A percentile compares a stretch with the other conserved stretches of the same genome.
Evolutionary conservation across 2,888 invertebrate species (phyloP).

Genomic region (Dione juno): DNA sequence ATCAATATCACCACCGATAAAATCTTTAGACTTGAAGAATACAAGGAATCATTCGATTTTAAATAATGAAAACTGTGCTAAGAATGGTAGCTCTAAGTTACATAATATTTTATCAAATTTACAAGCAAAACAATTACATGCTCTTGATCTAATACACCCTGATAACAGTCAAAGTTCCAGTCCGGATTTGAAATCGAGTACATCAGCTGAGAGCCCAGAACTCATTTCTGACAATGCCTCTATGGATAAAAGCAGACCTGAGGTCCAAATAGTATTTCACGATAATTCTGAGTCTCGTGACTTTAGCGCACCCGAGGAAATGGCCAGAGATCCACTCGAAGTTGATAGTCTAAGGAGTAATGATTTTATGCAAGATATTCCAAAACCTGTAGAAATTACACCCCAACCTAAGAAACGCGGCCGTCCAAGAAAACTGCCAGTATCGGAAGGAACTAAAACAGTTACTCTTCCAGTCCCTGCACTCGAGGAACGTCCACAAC

Average conservation of each 20-base stretch:
- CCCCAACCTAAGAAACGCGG: conserved; percentile 79
- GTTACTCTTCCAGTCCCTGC: conserved; percentile 66
- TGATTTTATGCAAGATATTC: conserved; percentile 53
- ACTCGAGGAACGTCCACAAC: conserved; percentile 76
- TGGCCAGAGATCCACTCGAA: conserved; percentile 77
- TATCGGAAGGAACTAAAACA: conserved; percentile 67
- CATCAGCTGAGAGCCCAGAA: conserved; percentile 66
- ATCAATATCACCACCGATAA: conserved; percentile 59
- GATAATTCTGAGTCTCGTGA: conserved; percentile 77
- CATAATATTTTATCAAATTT: conserved; percentile 77
- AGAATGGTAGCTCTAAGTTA: conserved; percentile 81
- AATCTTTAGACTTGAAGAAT: conserved; percentile 61
- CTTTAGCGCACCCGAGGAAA: conserved; percentile 64
- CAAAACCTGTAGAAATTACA: conserved; percentile 63
- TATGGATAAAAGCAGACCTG: conserved; percentile 63
- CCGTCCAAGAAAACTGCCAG: conserved; percentile 73
- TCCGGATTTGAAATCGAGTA: conserved; percentile 66
- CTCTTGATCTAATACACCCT: conserved; percentile 61
- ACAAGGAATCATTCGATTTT: conserved; percentile 67
- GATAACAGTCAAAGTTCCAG: conserved; percentile 60
- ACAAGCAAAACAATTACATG: conserved; percentile 73
- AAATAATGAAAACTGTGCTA: conserved; percentile 77
- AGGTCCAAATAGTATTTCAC: conserved; percentile 73
- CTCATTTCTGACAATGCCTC: conserved; percentile 62
- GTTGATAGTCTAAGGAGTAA: conserved; percentile 58